Base-by-base conservation (phyloP, 2,113 vertebrate species). In the Anhinga rufa region DNA sequence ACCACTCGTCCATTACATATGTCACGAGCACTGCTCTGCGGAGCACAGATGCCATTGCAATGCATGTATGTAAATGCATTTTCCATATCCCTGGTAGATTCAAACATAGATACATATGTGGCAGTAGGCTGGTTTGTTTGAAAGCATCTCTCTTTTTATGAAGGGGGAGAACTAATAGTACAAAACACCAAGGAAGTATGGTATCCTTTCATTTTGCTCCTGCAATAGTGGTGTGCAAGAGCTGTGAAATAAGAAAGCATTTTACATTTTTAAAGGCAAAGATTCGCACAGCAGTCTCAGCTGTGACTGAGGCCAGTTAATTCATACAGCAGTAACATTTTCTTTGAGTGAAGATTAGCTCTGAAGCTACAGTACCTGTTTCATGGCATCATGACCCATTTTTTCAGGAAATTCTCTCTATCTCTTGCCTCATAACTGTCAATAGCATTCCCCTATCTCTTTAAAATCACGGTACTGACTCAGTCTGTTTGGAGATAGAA, bases 401-500 rank as follows among this genome's bases (percentile, higher is more conserved):
- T 79, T 75, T 75, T 79, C 57, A 69, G 81, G 49, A 86, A 92
- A 76, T 94, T 93, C 22, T 86, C 38, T 49, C 17, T 61, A 9
- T 48, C 34, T 78, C 49, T 86, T 93, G 28, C 19, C 52, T 93
- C 31, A 7, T 54, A 79, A 72, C 26, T 64, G 20, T 62, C 62
- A 36, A 12, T 64, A 89, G 16, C 38, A n/a, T 81, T 58, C 34
- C 26, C 17, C 60, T 93, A 5, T 77, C 55, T 83, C 84, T 93
- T 93, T 86, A 92, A 91, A 82, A 85, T 24, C 51, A 16, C 2
- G 15, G 25, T 68, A 46, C 64, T 94, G 86, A 92, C 64, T 97
- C 76, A 93, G 61, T 54, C 62, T 95, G 44, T 97, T 95, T 94
- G 82, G 58, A 97, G 66, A 94, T 81, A 95, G 92, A 97, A 97